Evolutionary conservation across 2,888 invertebrate species (phyloP).

Genomic region (Microctonus aethiopoides): DNA sequence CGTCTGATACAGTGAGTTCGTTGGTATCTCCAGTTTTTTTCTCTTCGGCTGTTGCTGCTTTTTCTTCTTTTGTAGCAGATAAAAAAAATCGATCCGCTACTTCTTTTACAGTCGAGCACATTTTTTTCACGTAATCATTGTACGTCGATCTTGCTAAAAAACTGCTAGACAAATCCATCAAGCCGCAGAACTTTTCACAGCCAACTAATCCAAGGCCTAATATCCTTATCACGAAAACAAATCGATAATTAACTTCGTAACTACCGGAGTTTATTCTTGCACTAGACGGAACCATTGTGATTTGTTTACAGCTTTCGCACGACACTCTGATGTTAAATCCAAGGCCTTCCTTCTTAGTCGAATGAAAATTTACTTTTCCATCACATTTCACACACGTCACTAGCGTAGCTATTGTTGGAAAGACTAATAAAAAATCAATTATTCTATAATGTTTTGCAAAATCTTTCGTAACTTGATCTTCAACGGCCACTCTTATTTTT

Average conservation of each 20-base stretch:
- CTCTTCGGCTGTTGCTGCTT: conserved; percentile 41
- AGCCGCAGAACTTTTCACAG: conserved; percentile 40
- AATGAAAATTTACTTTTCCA: background rate
- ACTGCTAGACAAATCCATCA: conserved; percentile 35
- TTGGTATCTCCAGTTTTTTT: conserved; percentile 42
- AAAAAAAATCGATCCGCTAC: conserved; percentile 29
- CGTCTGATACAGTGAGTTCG: conserved; percentile 47
- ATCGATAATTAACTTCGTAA: conserved; percentile 40
- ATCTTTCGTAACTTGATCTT: background rate
- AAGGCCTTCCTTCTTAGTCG: conserved; percentile 35
- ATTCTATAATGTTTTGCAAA: background rate
- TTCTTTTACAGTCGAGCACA: conserved; percentile 30
- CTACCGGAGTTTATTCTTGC: conserved; percentile 33
- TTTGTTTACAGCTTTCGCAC: conserved; percentile 38
- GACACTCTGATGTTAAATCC: conserved; percentile 40
- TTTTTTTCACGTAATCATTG: background rate
- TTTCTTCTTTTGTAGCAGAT: conserved; percentile 40
- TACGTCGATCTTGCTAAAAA: background rate
- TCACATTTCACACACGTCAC: conserved; percentile 7
- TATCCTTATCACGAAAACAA: conserved; percentile 44
- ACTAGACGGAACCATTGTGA: conserved; percentile 38
- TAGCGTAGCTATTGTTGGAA: background rate
- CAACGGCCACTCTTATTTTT: background rate
- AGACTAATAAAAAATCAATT: background rate
- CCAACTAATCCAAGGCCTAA: conserved; percentile 41